Evolutionary conservation across 2,888 invertebrate genomes (phyloP).

Genomic region (Bibio marci): DNA sequence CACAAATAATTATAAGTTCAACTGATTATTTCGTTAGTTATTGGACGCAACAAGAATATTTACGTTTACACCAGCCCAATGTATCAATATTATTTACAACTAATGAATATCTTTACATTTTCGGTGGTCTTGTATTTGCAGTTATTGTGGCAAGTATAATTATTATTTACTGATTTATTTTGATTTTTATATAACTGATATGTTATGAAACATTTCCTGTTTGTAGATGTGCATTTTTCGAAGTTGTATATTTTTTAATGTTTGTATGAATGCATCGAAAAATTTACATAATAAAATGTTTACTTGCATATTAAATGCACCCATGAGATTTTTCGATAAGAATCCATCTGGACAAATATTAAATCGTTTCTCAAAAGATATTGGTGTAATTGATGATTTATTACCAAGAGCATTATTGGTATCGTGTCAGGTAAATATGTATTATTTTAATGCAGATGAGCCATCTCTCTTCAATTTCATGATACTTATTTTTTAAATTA

Average conservation of each 20-base stretch:
- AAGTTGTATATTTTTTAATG: conserved; percentile 53
- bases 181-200: too few relatives aligned
- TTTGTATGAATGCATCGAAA: conserved; percentile 58
- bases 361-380: conserved; percentile 62
- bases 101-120: conserved; percentile 25
- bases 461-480: too few relatives aligned
- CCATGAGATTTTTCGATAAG: conserved; percentile 70
- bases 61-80: conserved; percentile 17
- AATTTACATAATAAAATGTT: conserved; percentile 77
- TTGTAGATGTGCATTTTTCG: conserved; percentile 34
- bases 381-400: conserved; percentile 42
- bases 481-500: too few relatives aligned
- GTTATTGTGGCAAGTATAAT: conserved; percentile 23
- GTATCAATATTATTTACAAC: conserved; percentile 20
- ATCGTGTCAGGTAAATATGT: conserved; percentile 35
- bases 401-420: conserved; percentile 37
- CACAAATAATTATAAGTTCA: conserved; percentile 38
- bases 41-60: conserved; percentile 33
- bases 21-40: conserved; percentile 44
- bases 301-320: conserved; percentile 51
- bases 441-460: too few relatives aligned
- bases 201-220: too few relatives aligned
- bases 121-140: conserved; percentile 23
- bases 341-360: conserved; percentile 64
- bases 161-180: too few relatives aligned